Base-by-base conservation (phyloP, 2,797 vertebrate genomes). In the Gallirallus australis region DNA sequence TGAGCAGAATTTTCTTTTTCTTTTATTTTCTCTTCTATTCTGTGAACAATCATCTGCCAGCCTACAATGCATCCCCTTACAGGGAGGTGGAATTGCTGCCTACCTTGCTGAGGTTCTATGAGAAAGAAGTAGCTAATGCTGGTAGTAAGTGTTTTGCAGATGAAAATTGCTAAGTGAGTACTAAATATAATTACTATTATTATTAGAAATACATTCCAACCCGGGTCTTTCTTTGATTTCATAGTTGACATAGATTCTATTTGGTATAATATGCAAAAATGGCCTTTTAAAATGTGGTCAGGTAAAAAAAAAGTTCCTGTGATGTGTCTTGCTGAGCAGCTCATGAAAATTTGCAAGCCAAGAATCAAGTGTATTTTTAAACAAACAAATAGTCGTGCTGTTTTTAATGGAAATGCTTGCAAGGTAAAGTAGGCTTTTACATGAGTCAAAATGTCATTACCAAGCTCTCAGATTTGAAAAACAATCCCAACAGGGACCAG, bases 111-210 rank as follows among this genome's bases (percentile, higher is more conserved):
- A 85, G 16, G 42, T 82, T 83, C 76, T 87, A n/a, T 82, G 56
- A 94, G 57, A 93, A 89, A 82, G 80, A 90, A 68, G 33, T 69
- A 76, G 69, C 50, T 92, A 90, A 81, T 68, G 59, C 52, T 81
- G 79, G 25, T 88, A 63, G 57, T 81, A 91, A 96, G 87, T 81
- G 76, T 47, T 91, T 91, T 90, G 31, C 19, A 78, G 87, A 79
- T 56, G 54, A 91, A 96, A 96, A 96, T 92, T 93, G 54, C 54
- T 63, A 93, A 70, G 65, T 61, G 71, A 82, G 68, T 80, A 65
- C 59, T 79, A 93, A 88, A 80, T 88, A 89, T 90, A 93, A 96
- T 96, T 90, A 79, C 82, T 72, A 20, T 91, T 94, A 91, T 82
- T 86, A 76, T 91, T 94, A 88, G 16, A 92, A 27, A 61, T 21